Evolutionary conservation across 2,797 vertebrate genomes (phyloP).

Genomic region (Acipenser transmontanus): DNA sequence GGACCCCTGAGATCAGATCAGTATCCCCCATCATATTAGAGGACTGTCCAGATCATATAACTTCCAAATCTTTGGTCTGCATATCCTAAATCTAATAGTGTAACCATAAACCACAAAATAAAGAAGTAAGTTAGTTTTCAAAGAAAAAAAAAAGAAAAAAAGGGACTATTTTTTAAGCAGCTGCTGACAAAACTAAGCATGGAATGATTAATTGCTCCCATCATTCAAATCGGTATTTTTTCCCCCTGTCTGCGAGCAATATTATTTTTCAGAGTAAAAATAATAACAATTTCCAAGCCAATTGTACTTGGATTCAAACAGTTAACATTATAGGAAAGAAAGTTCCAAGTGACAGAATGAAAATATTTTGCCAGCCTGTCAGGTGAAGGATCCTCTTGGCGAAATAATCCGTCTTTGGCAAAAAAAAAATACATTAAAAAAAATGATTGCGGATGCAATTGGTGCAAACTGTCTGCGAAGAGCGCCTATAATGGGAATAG

Average conservation of each 20-base stretch:
- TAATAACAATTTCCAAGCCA: constrained; percentile 46
- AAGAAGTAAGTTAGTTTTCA: constrained; percentile 27
- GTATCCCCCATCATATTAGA: constrained; percentile 27
- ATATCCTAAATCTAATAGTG: constrained; percentile 28
- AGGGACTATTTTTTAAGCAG: background rate
- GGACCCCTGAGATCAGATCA: constrained; percentile 34
- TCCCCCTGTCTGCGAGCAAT: constrained; percentile 43
- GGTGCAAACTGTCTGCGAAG: background rate
- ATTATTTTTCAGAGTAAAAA: constrained; percentile 52
- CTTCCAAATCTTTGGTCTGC: constrained; percentile 16
- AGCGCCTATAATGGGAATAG: background rate
- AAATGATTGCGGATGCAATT: background rate
- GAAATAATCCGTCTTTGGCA: constrained; percentile 19
- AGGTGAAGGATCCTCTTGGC: constrained; percentile 12
- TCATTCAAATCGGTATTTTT: constrained; percentile 48
- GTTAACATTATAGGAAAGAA: constrained; percentile 6
- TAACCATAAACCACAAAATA: constrained; percentile 28
- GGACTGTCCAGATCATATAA: constrained; percentile 39
- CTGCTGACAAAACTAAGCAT: constrained; percentile 27
- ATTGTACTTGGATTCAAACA: constrained; percentile 33
- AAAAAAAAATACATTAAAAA: constrained; percentile 5
- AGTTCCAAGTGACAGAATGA: constrained; percentile 6
- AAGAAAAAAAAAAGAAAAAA: too few relatives aligned
- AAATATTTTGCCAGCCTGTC: constrained; percentile 22
- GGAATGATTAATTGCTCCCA: constrained; percentile 46